phyloP scores from a whole-genome alignment of 2,113 vertebrate genomes.

The Micronisus gabar region DNA sequence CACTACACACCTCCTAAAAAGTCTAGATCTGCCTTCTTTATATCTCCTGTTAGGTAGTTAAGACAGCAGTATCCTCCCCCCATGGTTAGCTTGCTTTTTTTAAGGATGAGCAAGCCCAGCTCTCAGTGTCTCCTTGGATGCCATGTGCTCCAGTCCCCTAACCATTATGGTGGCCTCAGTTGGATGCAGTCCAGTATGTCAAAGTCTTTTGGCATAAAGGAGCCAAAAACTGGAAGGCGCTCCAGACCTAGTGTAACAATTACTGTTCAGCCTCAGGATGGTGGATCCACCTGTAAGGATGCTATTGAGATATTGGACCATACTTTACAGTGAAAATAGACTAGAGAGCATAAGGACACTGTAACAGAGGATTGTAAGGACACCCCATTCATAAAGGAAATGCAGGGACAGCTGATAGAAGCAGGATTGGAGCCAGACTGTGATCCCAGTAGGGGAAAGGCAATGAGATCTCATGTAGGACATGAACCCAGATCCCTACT shows the following conservation, averaged over 20 bases:
- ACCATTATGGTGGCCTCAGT: background rate
- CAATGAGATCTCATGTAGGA: background rate
- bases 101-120: background rate
- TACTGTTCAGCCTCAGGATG: background rate
- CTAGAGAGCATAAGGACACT: background rate
- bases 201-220: background rate
- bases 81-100: background rate
- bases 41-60: background rate
- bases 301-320: background rate
- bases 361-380: background rate
- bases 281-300: background rate
- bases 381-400: background rate
- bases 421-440: background rate
- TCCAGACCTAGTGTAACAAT: background rate
- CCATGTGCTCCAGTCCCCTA: background rate
- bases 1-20: background rate
- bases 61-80: background rate
- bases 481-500: background rate
- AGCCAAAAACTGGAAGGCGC: background rate
- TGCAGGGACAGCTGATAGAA: background rate
- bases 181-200: background rate
- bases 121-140: background rate
- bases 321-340: background rate
- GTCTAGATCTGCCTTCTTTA: background rate
- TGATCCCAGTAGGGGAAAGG: background rate